phyloP scores from a whole-genome alignment of 92 coral and sea anemone genomes.

The Siderastrea radians region DNA sequence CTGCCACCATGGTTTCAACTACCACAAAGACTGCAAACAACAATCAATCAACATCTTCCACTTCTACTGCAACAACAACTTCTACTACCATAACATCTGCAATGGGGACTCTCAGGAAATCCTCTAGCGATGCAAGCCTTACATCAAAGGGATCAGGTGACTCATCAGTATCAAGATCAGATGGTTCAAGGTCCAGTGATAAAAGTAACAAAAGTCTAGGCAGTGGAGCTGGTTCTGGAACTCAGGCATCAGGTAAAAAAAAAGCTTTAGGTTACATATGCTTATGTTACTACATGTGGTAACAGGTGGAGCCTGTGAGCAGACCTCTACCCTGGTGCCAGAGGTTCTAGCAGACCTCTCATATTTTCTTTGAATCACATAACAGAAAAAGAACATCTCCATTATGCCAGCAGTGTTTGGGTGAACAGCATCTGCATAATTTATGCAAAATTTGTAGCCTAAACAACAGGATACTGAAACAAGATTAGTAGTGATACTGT shows the following conservation, averaged over 20 bases:
- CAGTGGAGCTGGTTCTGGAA: slow-evolving; percentile 3
- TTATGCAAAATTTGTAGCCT: too few relatives aligned
- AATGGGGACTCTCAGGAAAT: neutral
- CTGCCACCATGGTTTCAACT: slow-evolving; percentile 7
- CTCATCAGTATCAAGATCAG: slow-evolving; percentile 12
- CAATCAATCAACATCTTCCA: neutral
- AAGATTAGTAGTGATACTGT: too few relatives aligned
- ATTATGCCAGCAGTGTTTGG: too few relatives aligned
- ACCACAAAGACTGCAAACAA: neutral
- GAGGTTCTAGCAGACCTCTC: too few relatives aligned
- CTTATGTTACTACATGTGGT: too few relatives aligned
- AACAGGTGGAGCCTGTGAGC: too few relatives aligned
- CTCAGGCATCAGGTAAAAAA: slow-evolving; percentile 19
- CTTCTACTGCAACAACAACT: slow-evolving; percentile 18
- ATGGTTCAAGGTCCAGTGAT: neutral
- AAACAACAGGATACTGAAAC: too few relatives aligned
- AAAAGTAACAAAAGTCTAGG: neutral
- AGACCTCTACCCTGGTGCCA: too few relatives aligned
- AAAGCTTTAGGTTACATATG: neutral
- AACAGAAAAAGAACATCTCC: too few relatives aligned
- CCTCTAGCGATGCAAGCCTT: neutral
- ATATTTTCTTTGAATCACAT: too few relatives aligned
- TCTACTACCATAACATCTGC: neutral
- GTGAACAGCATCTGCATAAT: too few relatives aligned
- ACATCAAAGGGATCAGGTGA: slow-evolving; percentile 1